These are phyloP conservation scores for Drosophila miranda DNA, from an alignment of 1,140 invertebrate species.

Conservation along the genomic window DNA sequence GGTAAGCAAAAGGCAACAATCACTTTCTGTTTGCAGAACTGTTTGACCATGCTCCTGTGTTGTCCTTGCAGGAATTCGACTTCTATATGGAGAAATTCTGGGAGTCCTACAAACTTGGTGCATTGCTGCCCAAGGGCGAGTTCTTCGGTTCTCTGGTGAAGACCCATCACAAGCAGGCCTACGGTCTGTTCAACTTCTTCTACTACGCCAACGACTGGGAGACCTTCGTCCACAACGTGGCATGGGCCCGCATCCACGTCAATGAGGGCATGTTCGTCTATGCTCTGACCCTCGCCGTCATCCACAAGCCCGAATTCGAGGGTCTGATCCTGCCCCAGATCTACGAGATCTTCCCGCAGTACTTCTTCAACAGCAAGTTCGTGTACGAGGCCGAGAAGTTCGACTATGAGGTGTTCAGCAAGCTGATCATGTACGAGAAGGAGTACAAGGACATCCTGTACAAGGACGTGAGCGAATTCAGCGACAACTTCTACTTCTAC, in stretches of 20 bases:
- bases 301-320: conserved; percentile 84
- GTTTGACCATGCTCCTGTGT: background rate
- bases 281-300: conserved; percentile 84
- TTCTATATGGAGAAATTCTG: conserved; percentile 85
- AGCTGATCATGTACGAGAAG: conserved; percentile 66
- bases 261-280: conserved; percentile 86
- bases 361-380: conserved; percentile 84
- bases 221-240: conserved; percentile 85
- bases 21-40: too few species aligned
- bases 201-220: conserved; percentile 87
- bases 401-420: conserved; percentile 81
- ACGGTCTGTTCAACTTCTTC: conserved; percentile 86
- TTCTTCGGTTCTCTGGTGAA: conserved; percentile 86
- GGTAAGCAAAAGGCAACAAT: conserved; percentile 51
- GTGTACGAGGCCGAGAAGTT: conserved; percentile 84
- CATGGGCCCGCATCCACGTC: conserved; percentile 84
- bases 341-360: conserved; percentile 86
- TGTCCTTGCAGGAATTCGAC: conserved; percentile 82
- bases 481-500: conserved; percentile 55
- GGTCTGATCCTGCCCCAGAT: conserved; percentile 84
- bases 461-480: conserved; percentile 47
- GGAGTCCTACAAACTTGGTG: conserved; percentile 83
- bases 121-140: conserved; percentile 84
- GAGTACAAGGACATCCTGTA: conserved; percentile 64
- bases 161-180: conserved; percentile 85